Base-by-base conservation (phyloP, 2,888 invertebrate species). In the Dascillus cervinus region DNA sequence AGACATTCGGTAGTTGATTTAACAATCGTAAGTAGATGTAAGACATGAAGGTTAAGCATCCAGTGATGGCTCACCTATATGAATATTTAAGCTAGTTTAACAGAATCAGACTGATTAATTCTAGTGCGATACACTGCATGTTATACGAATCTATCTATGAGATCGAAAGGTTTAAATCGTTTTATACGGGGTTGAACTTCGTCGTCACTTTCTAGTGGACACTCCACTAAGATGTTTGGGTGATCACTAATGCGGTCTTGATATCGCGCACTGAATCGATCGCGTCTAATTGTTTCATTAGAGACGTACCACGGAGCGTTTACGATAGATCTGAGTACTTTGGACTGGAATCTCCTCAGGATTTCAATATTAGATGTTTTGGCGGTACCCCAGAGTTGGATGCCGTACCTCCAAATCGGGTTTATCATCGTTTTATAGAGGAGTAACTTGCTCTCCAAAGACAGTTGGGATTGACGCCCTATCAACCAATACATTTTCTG, bases 351-450 rank as follows among this genome's bases (percentile, higher is more conserved):
- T 10, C 26, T 10, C 13, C 11, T 4, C 3, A 30, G 24, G 10
- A 26, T 32, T 11, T 26, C 32, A n/a, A 25, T n/a, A 13, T 32
- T 32, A n/a, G 21, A 32, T 11, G 11, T 26, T 3, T 26, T 32
- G 9, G 32, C 13, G 4, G 26, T 26, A 10, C 17, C 23, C 29
- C 29, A 29, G 2, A 29, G 23, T 21, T 26, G 32, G 3, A 17
- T 4, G 9, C 20, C 26, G 13, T 32, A 32, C 4, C 13, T 19
- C 32, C 26, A 26, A 14, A 19, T 20, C 8, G 19, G 32, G 10
- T 23, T 29, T 15, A 32, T 9, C 10, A 29, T 17, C 11, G 11
- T 23, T 29, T 29, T 29, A n/a, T 29, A 23, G 4, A 29, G n/a
- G 11, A 29, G 15, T 3, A 29, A 5, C 23, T 29, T 29, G 23